Evolutionary conservation across 2,888 invertebrate species (phyloP), one percentile per base, ranked within the genome.

Genomic region (Dioctria rufipes): DNA sequence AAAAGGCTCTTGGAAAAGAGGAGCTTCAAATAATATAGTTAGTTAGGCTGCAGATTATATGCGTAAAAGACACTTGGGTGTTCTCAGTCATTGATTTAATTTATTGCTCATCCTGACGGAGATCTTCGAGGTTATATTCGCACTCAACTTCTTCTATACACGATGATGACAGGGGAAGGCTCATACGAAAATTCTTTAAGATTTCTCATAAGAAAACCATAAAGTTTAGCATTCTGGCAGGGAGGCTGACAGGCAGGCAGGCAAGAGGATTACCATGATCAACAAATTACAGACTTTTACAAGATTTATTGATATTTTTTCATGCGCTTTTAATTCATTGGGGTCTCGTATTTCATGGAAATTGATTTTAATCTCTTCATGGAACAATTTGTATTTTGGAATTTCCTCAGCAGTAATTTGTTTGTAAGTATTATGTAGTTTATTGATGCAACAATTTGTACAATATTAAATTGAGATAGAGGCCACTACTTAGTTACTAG

Each of bases 271-370:
- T 39, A 11, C 61, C 37, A 37, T 61, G 61, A 61, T 61, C 25
- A 61, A 61, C 5, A 37, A 61, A 61, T 61, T 39, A 61, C 61
- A 61, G 4, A n/a, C 61, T 61, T 61, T 61, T 25, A 61, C 37
- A 61, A 61, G 61, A 61, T 61, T 61, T 61, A 61, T 61, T 61
- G 37, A 61, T 39, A 61, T 25, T 39, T 61, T 61, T 13, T 8
- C 61, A 61, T 40, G 61, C 37, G 25, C 4, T 37, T 54, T 61
- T 25, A 61, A 37, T 37, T 51, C 11, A 5, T 25, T 61, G 9
- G 8, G 39, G 8, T 5, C 6, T 13, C 61, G 3, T 39, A 61
- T 61, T 54, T 54, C 54, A 54, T 61, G 61, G 8, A 4, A 61
- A 61, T 39, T 40, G 8, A 61, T 61, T 61, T 37, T 37, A 37